Evolutionary conservation across 1,140 invertebrate species (phyloP), one percentile per base, ranked within the genome.

Genomic region (Chionoecetes opilio): DNA sequence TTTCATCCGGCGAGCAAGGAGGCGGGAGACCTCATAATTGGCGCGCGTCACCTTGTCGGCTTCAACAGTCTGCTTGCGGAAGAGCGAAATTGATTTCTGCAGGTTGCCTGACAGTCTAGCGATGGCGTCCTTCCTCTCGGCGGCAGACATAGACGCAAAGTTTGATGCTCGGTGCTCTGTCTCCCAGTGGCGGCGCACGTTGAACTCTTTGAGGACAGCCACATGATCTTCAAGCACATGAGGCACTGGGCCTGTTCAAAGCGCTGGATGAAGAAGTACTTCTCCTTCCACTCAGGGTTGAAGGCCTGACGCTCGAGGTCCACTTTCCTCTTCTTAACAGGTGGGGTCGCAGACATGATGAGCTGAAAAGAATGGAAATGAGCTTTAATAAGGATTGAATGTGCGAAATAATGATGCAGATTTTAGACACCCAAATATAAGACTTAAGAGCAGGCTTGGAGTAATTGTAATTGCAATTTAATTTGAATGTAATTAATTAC

Each of bases 111-210:
- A 32, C 29, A 92, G 26, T 92, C 0, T 92, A 63, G 29, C 31
- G 53, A 92, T 92, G 90, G 53, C n/a, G 88, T 90, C 88, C n/a
- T 90, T 38, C 88, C 88, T 90, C 88, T 90, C 14, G 34, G 35
- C 38, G 35, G 38, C 88, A 90, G 88, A 90, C 38, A 90, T 90
- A 6, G 38, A 41, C 14, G 38, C 38, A 41, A 6, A 41, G 38
- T 41, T 41, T 14, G 5, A 41, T 41, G 38, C 14, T 41, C 38
- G 6, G 46, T 63, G 35, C 35, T 6, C 26, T 29, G 89, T 91
- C 34, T 91, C 89, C 35, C 41, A 91, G 46, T 91, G 89, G 35
- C 35, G 37, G 46, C n/a, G 26, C 21, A 91, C 31, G 34, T 91
- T 91, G 11, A 53, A 91, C 14, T 21, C 32, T 90, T 91, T 91